phyloP scores from a whole-genome alignment of 2,113 vertebrate species.

The Haliaeetus leucogaster region DNA sequence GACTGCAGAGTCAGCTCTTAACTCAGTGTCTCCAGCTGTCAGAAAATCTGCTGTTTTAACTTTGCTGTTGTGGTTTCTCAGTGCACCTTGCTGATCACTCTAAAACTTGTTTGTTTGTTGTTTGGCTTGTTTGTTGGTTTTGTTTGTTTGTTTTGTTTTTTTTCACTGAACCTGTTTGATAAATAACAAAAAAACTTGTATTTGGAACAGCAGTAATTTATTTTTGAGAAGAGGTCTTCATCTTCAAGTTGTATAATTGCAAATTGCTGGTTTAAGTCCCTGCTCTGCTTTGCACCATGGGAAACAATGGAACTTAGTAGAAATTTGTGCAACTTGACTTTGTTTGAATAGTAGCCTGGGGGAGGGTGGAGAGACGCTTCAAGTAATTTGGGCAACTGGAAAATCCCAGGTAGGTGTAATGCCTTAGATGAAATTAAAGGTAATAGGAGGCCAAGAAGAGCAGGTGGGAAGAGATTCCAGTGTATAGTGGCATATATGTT shows the following conservation, averaged over 20 bases:
- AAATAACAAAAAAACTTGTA: not conserved
- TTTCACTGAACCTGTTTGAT: not conserved
- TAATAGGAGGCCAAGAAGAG: not conserved
- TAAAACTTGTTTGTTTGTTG: not conserved
- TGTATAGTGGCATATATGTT: not conserved
- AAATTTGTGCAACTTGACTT: not conserved
- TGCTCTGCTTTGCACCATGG: not conserved
- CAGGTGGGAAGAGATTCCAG: slow-evolving; percentile 3
- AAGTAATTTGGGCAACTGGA: not conserved
- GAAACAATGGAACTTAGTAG: not conserved
- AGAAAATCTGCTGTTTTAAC: not conserved
- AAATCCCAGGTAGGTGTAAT: slow-evolving; percentile 30
- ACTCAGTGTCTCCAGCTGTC: not conserved
- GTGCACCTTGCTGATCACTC: not conserved
- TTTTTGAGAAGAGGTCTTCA: not conserved
- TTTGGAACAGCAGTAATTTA: not conserved
- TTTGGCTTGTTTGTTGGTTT: not conserved
- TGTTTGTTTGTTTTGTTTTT: not conserved
- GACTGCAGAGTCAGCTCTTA: not conserved
- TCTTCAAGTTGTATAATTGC: not conserved
- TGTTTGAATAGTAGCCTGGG: slow-evolving; percentile 12
- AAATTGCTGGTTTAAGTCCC: not conserved
- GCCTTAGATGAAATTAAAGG: not conserved
- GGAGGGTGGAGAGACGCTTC: not conserved
- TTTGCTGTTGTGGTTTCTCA: not conserved